These are phyloP conservation scores for Ariopsis seemanni DNA, from an alignment of 2,113 vertebrate genomes.

Conservation along the genomic window DNA sequence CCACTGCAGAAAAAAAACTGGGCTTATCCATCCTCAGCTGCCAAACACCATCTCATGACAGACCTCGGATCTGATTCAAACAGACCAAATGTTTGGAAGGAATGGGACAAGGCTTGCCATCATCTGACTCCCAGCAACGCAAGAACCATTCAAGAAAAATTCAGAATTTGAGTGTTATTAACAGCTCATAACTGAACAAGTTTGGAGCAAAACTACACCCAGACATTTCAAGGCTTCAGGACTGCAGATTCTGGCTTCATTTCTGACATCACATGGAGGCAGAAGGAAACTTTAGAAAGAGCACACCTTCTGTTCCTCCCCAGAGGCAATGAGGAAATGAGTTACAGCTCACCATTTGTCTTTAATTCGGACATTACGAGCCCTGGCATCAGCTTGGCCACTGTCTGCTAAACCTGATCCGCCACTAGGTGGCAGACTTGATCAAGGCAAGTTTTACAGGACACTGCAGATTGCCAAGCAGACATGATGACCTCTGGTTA, in stretches of 20 bases:
- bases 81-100: conserved; percentile 8
- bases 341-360: conserved; percentile 20
- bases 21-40: neutral
- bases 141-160: neutral
- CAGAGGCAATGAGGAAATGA: conserved; percentile 40
- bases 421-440: conserved; percentile 63
- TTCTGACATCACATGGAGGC: neutral
- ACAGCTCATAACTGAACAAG: conserved; percentile 4
- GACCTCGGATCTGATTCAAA: conserved; percentile 9
- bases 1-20: neutral
- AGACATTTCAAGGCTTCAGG: conserved; percentile 10
- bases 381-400: neutral
- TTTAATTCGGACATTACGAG: conserved; percentile 37
- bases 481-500: neutral
- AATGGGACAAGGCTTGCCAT: neutral
- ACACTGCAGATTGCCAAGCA: neutral
- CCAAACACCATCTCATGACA: conserved; percentile 5
- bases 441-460: conserved; percentile 36
- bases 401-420: neutral
- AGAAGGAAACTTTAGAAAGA: conserved; percentile 21
- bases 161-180: conserved; percentile 15
- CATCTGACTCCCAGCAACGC: neutral
- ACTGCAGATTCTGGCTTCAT: neutral
- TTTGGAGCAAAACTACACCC: conserved; percentile 17
- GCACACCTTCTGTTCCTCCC: conserved; percentile 19